A percentile compares a stretch with the other conserved stretches of the same genome.
phyloP scores from a whole-genome alignment of 2,888 invertebrate species.

The Brassicogethes aeneus region DNA sequence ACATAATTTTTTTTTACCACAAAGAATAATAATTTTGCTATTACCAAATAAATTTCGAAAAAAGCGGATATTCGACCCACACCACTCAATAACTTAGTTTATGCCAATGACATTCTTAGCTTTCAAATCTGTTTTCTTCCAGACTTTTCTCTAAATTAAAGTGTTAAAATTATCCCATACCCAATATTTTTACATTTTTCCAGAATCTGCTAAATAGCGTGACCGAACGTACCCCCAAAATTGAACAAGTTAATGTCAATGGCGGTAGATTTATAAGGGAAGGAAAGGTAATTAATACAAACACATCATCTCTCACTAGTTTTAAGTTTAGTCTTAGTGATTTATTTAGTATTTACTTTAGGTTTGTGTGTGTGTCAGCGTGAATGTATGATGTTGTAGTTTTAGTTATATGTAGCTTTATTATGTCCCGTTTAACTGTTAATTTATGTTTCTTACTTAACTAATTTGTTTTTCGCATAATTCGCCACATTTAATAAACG shows the following conservation, averaged over 20 bases:
- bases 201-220: slow-evolving; percentile 89
- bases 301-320: slow-evolving; percentile 3
- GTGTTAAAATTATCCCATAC: no score
- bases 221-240: slow-evolving; percentile 86
- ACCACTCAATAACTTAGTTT: background rate
- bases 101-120: background rate
- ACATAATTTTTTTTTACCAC: no score
- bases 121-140: background rate
- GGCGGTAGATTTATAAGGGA: slow-evolving; percentile 94
- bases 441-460: background rate
- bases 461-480: background rate
- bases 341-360: slow-evolving; percentile 16
- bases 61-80: no score
- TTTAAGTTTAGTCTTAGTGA: slow-evolving; percentile 9
- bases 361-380: slow-evolving; percentile 11
- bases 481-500: background rate
- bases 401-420: background rate
- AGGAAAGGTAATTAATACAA: slow-evolving; percentile 76
- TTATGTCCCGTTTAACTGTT: no score
- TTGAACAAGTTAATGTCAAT: slow-evolving; percentile 91
- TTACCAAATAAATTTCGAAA: no score
- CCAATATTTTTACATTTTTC: slow-evolving; percentile 23
- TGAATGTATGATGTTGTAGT: slow-evolving; percentile 11
- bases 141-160: background rate
- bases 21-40: no score